phyloP scores from a whole-genome alignment of 2,113 vertebrate species.

The Cavia aperea region DNA sequence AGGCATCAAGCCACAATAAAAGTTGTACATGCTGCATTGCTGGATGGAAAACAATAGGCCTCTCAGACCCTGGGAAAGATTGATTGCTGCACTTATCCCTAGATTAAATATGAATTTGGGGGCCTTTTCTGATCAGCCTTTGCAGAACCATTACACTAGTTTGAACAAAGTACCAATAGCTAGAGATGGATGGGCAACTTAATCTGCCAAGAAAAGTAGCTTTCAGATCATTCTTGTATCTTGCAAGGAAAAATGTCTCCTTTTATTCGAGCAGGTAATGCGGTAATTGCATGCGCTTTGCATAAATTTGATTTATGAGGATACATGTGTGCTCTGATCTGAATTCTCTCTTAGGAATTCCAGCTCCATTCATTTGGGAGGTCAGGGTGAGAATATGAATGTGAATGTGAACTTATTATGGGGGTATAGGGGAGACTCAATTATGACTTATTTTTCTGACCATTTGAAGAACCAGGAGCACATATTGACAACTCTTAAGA shows the following conservation, averaged over 20 bases:
- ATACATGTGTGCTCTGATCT: background rate
- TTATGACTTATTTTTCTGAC: constrained; percentile 7
- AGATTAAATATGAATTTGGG: constrained; percentile 62
- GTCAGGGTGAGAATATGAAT: background rate
- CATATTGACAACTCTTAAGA: background rate
- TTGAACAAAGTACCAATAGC: constrained; percentile 53
- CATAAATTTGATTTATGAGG: constrained; percentile 47
- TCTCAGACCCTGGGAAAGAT: constrained; percentile 51
- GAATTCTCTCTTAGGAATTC: constrained; percentile 24
- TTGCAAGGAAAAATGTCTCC: background rate
- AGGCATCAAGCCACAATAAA: constrained; percentile 58
- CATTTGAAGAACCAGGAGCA: background rate
- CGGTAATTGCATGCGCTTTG: constrained; percentile 41
- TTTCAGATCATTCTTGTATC: constrained; percentile 41
- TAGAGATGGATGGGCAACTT: constrained; percentile 63
- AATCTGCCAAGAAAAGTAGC: constrained; percentile 61
- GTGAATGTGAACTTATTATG: background rate
- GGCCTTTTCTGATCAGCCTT: constrained; percentile 33
- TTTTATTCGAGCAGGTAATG: constrained; percentile 47
- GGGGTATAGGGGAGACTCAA: background rate
- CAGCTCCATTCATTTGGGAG: constrained; percentile 38
- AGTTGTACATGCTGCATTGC: constrained; percentile 2
- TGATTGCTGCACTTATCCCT: constrained; percentile 65
- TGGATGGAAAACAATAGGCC: constrained; percentile 36
- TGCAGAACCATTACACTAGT: constrained; percentile 53